A percentile compares a stretch with the other conserved stretches of the same genome.
These are phyloP conservation scores for Hemitrygon akajei DNA, from an alignment of 2,797 vertebrate genomes.

Conservation along the genomic window DNA sequence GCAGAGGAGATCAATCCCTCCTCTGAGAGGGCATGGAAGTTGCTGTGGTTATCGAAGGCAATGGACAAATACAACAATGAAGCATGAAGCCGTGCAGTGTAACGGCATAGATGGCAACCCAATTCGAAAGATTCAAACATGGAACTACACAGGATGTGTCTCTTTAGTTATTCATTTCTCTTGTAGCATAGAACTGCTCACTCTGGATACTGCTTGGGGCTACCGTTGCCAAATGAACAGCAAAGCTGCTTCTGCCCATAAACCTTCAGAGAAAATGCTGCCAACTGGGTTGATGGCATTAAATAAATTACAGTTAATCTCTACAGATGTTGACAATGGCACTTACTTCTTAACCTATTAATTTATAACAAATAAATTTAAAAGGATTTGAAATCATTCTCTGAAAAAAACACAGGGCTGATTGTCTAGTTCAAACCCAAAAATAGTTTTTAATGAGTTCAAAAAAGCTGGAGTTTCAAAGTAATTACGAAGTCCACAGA, in stretches of 20 bases:
- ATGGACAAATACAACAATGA: neutral
- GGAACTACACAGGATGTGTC: neutral
- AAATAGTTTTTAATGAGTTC: neutral
- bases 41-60: neutral
- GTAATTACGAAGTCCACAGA: neutral
- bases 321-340: neutral
- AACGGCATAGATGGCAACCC: no score
- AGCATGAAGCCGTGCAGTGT: neutral
- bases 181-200: neutral
- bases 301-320: constrained; percentile 5
- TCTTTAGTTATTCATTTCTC: neutral
- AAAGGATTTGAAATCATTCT: constrained; percentile 22
- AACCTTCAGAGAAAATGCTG: neutral
- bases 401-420: constrained; percentile 11
- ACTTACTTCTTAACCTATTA: neutral
- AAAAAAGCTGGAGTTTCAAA: neutral
- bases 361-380: constrained; percentile 18
- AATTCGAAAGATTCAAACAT: neutral
- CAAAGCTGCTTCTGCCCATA: neutral
- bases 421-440: neutral
- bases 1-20: neutral
- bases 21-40: no score
- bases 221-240: neutral
- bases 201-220: neutral
- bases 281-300: neutral